Conservation (phyloP, 1,140 invertebrate species). For the Reticulitermes speratus region DNA sequence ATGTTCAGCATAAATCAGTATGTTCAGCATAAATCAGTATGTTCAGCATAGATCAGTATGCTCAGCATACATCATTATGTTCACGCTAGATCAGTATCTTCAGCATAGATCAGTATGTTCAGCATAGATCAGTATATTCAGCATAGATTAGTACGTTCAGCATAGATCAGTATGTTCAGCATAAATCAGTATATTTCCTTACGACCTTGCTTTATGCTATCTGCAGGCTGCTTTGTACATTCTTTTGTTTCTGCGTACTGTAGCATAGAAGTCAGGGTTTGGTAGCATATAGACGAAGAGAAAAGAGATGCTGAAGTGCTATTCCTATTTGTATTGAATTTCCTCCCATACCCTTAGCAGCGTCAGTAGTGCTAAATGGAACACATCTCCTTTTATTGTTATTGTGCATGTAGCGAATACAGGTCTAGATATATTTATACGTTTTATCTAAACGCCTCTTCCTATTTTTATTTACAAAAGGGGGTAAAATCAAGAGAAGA, state of each 20-base stretch:
- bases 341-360: background rate
- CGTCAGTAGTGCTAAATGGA: background rate
- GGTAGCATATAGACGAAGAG: background rate
- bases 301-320: constrained; percentile 10
- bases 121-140: no score
- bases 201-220: no score
- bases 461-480: constrained; percentile 4
- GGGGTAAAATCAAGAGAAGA: background rate
- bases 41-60: no score
- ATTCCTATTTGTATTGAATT: constrained; percentile 7
- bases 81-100: no score
- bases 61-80: no score
- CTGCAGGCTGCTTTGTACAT: background rate
- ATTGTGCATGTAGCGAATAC: constrained; percentile 7
- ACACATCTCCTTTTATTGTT: constrained; percentile 19
- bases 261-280: background rate
- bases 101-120: no score
- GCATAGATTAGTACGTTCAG: no score
- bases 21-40: no score
- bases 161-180: no score
- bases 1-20: no score
- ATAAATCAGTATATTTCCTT: no score
- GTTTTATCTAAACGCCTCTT: background rate
- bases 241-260: background rate
- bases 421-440: background rate